Evolutionary conservation across 2,888 invertebrate genomes (phyloP).

Genomic region (Smittia sp.): DNA sequence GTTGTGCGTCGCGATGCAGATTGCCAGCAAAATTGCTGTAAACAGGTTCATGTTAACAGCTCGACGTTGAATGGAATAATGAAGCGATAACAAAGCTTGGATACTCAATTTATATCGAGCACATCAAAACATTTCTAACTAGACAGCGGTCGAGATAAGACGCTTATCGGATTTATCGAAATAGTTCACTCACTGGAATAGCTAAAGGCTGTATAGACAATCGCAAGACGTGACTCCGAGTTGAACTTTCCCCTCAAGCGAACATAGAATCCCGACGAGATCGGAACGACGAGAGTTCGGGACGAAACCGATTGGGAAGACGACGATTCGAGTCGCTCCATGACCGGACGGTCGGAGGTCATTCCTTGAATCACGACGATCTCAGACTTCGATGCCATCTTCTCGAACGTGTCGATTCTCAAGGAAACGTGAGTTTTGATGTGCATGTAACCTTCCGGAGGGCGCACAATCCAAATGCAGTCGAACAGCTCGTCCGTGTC

Average conservation of each 20-base stretch:
- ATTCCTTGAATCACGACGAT: constrained; percentile 65
- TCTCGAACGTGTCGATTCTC: constrained; percentile 26
- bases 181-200: constrained; percentile 59
- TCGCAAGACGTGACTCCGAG: constrained; percentile 62
- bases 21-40: too few species aligned
- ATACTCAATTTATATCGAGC: too few species aligned
- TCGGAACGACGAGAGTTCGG: constrained; percentile 62
- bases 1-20: too few species aligned
- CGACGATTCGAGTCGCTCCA: constrained; percentile 56
- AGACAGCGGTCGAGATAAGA: neutral
- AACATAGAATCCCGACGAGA: constrained; percentile 66
- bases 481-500: constrained; percentile 61
- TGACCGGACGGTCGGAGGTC: constrained; percentile 61
- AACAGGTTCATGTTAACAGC: too few species aligned
- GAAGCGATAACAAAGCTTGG: too few species aligned
- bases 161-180: neutral
- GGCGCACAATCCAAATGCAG: constrained; percentile 70
- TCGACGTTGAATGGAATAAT: too few species aligned
- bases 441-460: constrained; percentile 62
- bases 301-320: constrained; percentile 48
- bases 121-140: too few species aligned
- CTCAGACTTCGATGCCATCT: constrained; percentile 59
- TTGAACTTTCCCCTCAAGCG: constrained; percentile 64
- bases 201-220: constrained; percentile 69
- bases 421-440: constrained; percentile 65